A percentile compares a stretch with the other conserved stretches of the same genome.
phyloP scores from a whole-genome alignment of 2,113 vertebrate species.

The Solea solea region DNA sequence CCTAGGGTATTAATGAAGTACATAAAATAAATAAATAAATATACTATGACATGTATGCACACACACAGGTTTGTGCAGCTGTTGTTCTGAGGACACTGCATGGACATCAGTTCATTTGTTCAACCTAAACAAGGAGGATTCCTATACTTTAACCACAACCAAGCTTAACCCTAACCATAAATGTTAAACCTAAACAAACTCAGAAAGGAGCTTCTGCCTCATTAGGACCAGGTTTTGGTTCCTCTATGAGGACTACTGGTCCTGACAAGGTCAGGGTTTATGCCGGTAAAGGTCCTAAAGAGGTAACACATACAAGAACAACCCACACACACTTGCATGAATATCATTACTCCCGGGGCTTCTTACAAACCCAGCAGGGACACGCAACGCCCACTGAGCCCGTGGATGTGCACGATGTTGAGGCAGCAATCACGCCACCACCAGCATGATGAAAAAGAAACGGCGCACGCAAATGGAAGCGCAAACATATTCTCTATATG shows the following conservation, averaged over 20 bases:
- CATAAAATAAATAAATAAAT: too few relatives aligned
- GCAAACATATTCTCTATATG: neutral
- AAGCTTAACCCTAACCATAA: too few relatives aligned
- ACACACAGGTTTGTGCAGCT: too few relatives aligned
- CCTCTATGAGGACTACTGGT: neutral
- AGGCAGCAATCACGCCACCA: slow-evolving; percentile 38
- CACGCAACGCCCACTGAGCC: slow-evolving; percentile 25
- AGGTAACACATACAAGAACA: neutral
- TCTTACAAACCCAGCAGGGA: slow-evolving; percentile 15
- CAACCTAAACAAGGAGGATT: too few relatives aligned
- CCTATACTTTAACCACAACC: too few relatives aligned
- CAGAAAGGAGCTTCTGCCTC: too few relatives aligned
- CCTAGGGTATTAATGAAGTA: too few relatives aligned
- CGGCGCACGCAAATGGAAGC: neutral
- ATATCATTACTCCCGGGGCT: slow-evolving; percentile 12
- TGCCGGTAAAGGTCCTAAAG: neutral
- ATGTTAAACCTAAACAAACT: too few relatives aligned
- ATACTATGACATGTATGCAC: too few relatives aligned
- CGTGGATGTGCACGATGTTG: slow-evolving; percentile 22
- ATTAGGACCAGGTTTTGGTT: too few relatives aligned
- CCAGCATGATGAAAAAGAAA: slow-evolving; percentile 9
- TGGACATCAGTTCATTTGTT: too few relatives aligned
- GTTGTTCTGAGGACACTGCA: too few relatives aligned
- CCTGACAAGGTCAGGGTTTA: neutral
- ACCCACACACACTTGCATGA: neutral